These are phyloP conservation scores for Scomberomorus guttatus DNA, from an alignment of 2,797 vertebrate genomes.

Conservation along the genomic window DNA sequence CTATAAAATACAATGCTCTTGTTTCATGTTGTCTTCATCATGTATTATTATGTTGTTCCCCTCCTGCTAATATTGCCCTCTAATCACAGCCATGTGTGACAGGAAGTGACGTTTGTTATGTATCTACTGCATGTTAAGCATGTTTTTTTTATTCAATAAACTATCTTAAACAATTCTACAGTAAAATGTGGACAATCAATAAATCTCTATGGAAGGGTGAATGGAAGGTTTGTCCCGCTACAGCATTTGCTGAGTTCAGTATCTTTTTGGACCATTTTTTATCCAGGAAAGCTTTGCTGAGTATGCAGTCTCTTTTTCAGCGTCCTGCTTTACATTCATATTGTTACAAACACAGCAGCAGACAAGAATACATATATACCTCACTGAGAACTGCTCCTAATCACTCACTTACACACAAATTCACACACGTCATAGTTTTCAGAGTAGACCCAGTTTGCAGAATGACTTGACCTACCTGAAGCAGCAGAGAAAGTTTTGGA, in stretches of 20 bases:
- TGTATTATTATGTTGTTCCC: no score
- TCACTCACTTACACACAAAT: constrained; percentile 20
- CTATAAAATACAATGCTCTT: no score
- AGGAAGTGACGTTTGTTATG: no score
- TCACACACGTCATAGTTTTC: constrained; percentile 1
- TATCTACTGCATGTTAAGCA: no score
- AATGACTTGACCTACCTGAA: constrained; percentile 17
- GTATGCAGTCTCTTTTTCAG: neutral
- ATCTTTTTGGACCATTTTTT: constrained; percentile 14
- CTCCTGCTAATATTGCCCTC: no score
- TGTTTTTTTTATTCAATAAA: neutral
- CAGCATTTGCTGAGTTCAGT: constrained; percentile 3
- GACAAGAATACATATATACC: constrained; percentile 17
- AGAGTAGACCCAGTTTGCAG: constrained; percentile 8
- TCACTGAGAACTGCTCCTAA: constrained; percentile 14
- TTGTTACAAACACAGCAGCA: constrained; percentile 15
- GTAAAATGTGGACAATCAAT: neutral
- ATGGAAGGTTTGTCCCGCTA: neutral
- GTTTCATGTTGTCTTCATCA: no score
- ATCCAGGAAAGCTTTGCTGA: constrained; percentile 25
- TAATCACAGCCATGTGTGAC: neutral
- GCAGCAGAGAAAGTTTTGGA: neutral
- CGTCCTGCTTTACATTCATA: constrained; percentile 22
- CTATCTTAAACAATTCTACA: neutral
- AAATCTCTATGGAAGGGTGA: neutral